Percentiles rank a stretch among this genome's conserved stretches.
Evolutionary conservation across 2,888 invertebrate species (phyloP).

Genomic region (Melieria omissa): DNA sequence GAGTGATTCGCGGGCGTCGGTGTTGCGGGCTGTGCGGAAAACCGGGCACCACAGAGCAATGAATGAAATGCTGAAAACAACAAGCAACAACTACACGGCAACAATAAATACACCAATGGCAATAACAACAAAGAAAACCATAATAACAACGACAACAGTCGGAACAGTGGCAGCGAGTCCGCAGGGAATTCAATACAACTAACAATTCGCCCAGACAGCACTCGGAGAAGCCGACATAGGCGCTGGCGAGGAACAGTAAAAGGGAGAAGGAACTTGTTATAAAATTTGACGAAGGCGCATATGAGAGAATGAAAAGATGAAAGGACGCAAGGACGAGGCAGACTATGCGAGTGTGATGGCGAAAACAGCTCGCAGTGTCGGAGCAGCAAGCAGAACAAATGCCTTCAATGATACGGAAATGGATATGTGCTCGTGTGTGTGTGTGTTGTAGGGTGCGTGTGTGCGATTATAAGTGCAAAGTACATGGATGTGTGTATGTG

Average conservation of each 20-base stretch:
- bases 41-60: neutral
- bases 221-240: neutral
- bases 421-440: neutral
- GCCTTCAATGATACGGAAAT: neutral
- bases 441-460: neutral
- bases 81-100: neutral
- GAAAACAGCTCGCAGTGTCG: slow-evolving; percentile 5
- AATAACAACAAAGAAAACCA: neutral
- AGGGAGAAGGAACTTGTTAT: neutral
- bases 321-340: too few species aligned
- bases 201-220: neutral
- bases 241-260: neutral
- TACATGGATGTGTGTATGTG: neutral
- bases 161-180: neutral
- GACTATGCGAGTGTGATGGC: neutral
- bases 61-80: neutral
- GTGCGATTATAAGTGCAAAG: too few species aligned
- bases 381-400: neutral
- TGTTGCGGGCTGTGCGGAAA: neutral
- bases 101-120: neutral
- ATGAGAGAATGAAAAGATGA: too few species aligned
- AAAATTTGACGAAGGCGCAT: neutral
- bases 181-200: slow-evolving; percentile 7
- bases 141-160: neutral
- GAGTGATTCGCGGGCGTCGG: neutral